Base-by-base conservation (phyloP, 2,888 invertebrate genomes). In the Aphidius colemani region DNA sequence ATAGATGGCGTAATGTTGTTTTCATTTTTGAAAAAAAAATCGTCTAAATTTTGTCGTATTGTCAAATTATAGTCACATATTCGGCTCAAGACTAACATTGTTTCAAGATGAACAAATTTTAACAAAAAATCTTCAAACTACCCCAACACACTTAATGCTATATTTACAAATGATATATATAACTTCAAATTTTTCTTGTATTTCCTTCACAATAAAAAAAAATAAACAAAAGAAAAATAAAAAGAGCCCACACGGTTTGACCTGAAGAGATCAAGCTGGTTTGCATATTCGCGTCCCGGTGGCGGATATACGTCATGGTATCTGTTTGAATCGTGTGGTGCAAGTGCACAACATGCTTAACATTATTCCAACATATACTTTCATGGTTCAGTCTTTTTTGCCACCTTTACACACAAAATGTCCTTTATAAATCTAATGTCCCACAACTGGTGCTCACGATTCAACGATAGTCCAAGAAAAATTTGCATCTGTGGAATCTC, bases 401-500 rank as follows among this genome's bases (percentile, higher is more conserved):
- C 61, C 66, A 59, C 53, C 57, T 60, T 64, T 67, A 67, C 65
- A 68, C 72, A 69, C 67, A 63, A 57, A 61, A 57, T 45, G 30
- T 7, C 66, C 63, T 62, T 60, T 63, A 50, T 59, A 55, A 65
- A 63, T 62, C 63, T 66, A 68, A 69, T 69, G 69, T 69, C 69
- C 68, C 64, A 46, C 53, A 53, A 53, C 53, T 53, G 56, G 40
- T 57, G 45, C 76, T 79, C 80, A 82, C 81, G 81, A 82, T 81
- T 74, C 72, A 70, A 68, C 80, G 78, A 79, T 78, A 78, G 76
- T 74, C 71, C 67, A 68, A 64, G 70, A 69, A 69, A 76, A 81
- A 82, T 82, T 82, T 82, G 81, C 81, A 82, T 82, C 78, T 71
- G 72, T 75, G 81, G 81, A 81, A 81, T 82, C 76, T 72, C 70